Evolutionary conservation across 2,888 invertebrate genomes (phyloP).

Genomic region (Napeogenes inachia): DNA sequence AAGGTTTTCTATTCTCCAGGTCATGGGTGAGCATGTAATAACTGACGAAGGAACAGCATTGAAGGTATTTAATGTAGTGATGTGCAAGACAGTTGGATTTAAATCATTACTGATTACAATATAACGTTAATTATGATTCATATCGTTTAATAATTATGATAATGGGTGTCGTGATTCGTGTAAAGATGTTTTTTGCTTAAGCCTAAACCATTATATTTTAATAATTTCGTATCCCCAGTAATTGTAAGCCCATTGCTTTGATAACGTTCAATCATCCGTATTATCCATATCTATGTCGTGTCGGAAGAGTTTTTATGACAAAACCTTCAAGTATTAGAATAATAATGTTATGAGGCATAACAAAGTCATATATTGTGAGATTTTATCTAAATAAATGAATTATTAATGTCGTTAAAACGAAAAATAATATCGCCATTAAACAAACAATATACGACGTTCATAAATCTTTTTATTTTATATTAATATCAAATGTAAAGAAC

Average conservation of each 20-base stretch:
- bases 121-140: constrained; percentile 13
- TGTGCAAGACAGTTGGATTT: too few species aligned
- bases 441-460: background rate
- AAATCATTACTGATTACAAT: constrained; percentile 18
- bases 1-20: constrained; percentile 37
- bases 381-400: too few species aligned
- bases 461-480: background rate
- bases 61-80: too few species aligned
- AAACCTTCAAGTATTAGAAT: constrained; percentile 45
- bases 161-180: constrained; percentile 18
- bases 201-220: background rate
- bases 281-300: constrained; percentile 37
- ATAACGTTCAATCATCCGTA: constrained; percentile 41
- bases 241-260: constrained; percentile 17
- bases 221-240: background rate
- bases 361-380: too few species aligned
- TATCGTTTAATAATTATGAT: constrained; percentile 16
- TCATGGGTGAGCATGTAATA: constrained; percentile 53
- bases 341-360: too few species aligned
- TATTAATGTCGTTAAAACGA: too few species aligned
- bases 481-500: constrained; percentile 12
- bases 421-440: too few species aligned
- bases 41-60: constrained; percentile 33
- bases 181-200: constrained; percentile 9
- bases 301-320: constrained; percentile 58